Conservation (phyloP, 2,888 invertebrate genomes). For the Merodon equestris region DNA sequence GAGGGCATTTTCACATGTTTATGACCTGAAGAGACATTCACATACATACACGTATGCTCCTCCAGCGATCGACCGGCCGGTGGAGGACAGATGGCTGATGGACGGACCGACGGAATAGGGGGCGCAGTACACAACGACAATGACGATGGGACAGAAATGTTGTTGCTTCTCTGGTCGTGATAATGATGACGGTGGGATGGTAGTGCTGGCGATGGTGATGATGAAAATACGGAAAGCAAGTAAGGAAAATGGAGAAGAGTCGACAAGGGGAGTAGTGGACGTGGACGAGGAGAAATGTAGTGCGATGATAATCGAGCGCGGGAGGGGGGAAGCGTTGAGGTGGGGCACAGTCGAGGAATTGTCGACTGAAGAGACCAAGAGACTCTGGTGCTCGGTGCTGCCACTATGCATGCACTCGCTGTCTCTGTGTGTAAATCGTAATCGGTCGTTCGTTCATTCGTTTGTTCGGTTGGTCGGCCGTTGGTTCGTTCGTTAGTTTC, state of each 20-base stretch:
- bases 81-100: too few species aligned
- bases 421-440: slow-evolving; percentile 48
- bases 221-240: neutral
- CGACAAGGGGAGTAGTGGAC: too few species aligned
- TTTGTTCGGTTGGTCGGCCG: too few species aligned
- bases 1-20: slow-evolving; percentile 45
- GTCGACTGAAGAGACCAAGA: neutral
- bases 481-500: too few species aligned
- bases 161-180: too few species aligned
- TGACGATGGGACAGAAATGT: neutral
- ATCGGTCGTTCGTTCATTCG: slow-evolving; percentile 30
- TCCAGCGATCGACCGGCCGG: too few species aligned
- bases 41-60: neutral
- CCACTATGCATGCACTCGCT: slow-evolving; percentile 3
- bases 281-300: neutral
- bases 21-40: slow-evolving; percentile 48
- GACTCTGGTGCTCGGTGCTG: slow-evolving; percentile 3
- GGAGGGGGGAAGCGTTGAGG: slow-evolving; percentile 1
- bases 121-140: neutral
- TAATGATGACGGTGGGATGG: too few species aligned
- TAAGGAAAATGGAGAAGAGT: too few species aligned
- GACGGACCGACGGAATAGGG: too few species aligned
- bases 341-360: neutral
- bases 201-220: too few species aligned
- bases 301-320: slow-evolving; percentile 4